phyloP scores from a whole-genome alignment of 2,888 invertebrate species.

The Andrena dorsata region DNA sequence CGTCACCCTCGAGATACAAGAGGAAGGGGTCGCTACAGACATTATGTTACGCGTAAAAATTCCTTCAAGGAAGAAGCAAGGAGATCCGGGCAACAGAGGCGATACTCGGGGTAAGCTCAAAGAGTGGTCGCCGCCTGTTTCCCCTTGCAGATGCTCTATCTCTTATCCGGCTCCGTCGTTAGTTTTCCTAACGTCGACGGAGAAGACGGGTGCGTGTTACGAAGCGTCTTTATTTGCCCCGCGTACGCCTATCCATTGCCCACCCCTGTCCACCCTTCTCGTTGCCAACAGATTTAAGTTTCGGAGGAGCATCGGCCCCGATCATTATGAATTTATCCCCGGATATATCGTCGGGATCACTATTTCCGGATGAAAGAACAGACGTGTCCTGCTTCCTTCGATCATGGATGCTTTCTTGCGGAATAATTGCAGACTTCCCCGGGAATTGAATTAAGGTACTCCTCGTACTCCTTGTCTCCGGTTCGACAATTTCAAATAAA shows the following conservation, averaged over 20 bases:
- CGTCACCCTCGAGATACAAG: background rate
- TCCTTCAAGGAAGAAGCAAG: slow-evolving; percentile 40
- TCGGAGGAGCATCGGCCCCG: background rate
- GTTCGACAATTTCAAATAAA: slow-evolving; percentile 13
- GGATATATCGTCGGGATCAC: background rate
- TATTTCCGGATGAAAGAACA: background rate
- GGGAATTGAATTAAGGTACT: slow-evolving; percentile 18
- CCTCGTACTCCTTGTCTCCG: background rate
- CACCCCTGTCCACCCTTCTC: background rate
- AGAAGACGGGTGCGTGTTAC: slow-evolving; percentile 53
- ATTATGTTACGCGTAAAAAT: slow-evolving; percentile 65
- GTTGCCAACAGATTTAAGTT: slow-evolving; percentile 12
- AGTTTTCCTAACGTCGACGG: slow-evolving; percentile 66
- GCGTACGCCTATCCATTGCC: slow-evolving; percentile 13
- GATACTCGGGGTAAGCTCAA: slow-evolving; percentile 37
- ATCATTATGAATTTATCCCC: background rate
- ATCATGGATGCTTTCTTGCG: background rate
- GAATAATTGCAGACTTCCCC: background rate
- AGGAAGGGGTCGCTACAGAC: slow-evolving; percentile 11
- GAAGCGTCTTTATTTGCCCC: slow-evolving; percentile 56
- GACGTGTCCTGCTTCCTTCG: background rate
- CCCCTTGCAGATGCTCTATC: slow-evolving; percentile 51
- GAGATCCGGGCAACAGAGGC: slow-evolving; percentile 19
- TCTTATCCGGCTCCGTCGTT: slow-evolving; percentile 66
- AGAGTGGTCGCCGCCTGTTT: slow-evolving; percentile 50